phyloP scores from a whole-genome alignment of 2,113 vertebrate genomes.

The Tenebrosternarchus preto region DNA sequence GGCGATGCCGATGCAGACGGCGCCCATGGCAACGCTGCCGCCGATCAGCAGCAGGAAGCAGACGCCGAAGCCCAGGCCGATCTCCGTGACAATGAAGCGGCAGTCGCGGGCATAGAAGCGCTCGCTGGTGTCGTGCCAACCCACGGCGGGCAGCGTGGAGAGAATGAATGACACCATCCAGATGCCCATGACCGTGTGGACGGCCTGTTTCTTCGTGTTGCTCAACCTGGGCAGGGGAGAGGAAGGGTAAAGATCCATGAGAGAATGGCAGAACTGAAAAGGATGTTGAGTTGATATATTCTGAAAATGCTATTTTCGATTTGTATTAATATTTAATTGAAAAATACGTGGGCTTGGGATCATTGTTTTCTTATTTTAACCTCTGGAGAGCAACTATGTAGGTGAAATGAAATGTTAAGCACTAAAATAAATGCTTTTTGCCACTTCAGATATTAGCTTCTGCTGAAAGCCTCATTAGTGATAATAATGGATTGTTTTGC shows the following conservation, averaged over 20 bases:
- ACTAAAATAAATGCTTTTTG: too few relatives aligned
- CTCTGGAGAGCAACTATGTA: too few relatives aligned
- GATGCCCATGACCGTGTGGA: conserved; percentile 93
- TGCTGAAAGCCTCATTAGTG: too few relatives aligned
- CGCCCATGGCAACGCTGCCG: conserved; percentile 85
- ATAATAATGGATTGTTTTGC: too few relatives aligned
- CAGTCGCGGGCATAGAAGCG: conserved; percentile 90
- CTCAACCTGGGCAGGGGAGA: conserved; percentile 77
- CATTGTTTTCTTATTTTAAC: too few relatives aligned
- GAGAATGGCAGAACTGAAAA: background rate
- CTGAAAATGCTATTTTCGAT: background rate
- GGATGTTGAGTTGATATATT: background rate
- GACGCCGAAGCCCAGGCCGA: conserved; percentile 90
- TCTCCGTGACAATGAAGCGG: conserved; percentile 90
- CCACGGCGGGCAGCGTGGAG: conserved; percentile 88
- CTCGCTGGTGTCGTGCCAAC: conserved; percentile 88
- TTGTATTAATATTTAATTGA: too few relatives aligned
- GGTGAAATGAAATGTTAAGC: too few relatives aligned
- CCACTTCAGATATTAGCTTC: too few relatives aligned
- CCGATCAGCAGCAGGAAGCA: conserved; percentile 91
- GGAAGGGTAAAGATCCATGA: background rate
- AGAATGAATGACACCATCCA: conserved; percentile 96
- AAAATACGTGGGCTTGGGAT: too few relatives aligned
- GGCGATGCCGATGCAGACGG: conserved; percentile 86
- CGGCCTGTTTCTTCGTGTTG: conserved; percentile 91